A percentile compares a stretch with the other conserved stretches of the same genome.
These are phyloP conservation scores for Orchesella flavescens DNA, from an alignment of 2,888 invertebrate species.

Conservation along the genomic window DNA sequence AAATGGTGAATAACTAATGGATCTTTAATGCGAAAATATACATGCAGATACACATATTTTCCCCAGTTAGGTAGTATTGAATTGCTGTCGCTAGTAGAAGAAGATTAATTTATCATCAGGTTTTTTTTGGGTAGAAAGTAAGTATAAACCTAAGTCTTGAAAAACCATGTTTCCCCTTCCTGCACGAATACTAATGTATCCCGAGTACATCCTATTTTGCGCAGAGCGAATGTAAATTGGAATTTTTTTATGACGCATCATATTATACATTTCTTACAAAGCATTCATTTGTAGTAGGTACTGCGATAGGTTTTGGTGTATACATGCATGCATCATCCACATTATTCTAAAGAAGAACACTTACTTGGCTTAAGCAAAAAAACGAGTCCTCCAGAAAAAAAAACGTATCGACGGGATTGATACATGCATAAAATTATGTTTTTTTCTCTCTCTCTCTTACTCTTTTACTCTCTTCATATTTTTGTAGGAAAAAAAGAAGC, in stretches of 20 bases:
- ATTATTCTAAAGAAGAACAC: neutral
- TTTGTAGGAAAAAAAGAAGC: slow-evolving; percentile 27
- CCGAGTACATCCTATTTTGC: slow-evolving; percentile 26
- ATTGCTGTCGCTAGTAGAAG: slow-evolving; percentile 50
- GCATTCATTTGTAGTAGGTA: neutral
- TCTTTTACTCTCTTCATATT: slow-evolving; percentile 5
- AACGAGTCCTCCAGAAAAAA: neutral
- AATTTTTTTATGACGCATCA: no score
- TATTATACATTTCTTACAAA: no score
- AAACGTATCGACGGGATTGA: slow-evolving; percentile 40
- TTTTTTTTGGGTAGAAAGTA: slow-evolving; percentile 26
- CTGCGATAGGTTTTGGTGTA: neutral
- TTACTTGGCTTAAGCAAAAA: neutral
- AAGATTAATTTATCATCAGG: slow-evolving; percentile 61
- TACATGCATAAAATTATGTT: slow-evolving; percentile 57
- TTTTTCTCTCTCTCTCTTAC: slow-evolving; percentile 25
- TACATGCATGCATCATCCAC: neutral
- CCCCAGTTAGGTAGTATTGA: neutral
- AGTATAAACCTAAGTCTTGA: slow-evolving; percentile 11
- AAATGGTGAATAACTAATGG: slow-evolving; percentile 58
- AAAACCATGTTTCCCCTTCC: slow-evolving; percentile 40
- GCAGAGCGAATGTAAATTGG: neutral
- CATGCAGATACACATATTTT: neutral
- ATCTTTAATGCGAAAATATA: slow-evolving; percentile 47
- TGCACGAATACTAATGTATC: slow-evolving; percentile 56